phyloP scores from a whole-genome alignment of 2,113 vertebrate genomes.

The Tautogolabrus adspersus region DNA sequence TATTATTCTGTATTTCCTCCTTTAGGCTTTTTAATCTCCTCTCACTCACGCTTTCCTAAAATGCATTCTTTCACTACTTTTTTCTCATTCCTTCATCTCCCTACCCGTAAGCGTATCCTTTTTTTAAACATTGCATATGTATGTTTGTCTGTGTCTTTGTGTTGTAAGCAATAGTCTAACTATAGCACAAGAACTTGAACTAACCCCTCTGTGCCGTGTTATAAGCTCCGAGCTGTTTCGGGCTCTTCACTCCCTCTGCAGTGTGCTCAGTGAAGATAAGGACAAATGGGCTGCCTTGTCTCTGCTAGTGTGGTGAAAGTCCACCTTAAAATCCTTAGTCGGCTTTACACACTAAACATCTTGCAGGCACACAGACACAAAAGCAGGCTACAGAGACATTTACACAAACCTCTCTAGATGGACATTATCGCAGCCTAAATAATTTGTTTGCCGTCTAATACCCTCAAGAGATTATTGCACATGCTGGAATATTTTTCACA shows the following conservation, averaged over 20 bases:
- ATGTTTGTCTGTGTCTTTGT: slow-evolving; percentile 3
- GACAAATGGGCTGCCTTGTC: slow-evolving; percentile 47
- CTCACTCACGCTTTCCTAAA: neutral
- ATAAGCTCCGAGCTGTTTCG: slow-evolving; percentile 46
- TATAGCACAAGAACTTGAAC: slow-evolving; percentile 42
- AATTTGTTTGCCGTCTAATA: slow-evolving; percentile 28
- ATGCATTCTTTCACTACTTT: neutral
- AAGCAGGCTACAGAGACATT: too few relatives aligned
- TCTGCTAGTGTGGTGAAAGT: slow-evolving; percentile 49
- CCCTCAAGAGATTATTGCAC: slow-evolving; percentile 1
- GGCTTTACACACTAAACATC: slow-evolving; percentile 17
- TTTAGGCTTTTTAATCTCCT: slow-evolving; percentile 12
- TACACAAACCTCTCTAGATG: slow-evolving; percentile 10
- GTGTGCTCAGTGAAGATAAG: slow-evolving; percentile 74
- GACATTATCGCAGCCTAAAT: slow-evolving; percentile 22
- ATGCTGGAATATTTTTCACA: slow-evolving; percentile 5
- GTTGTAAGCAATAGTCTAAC: slow-evolving; percentile 33
- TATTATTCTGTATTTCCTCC: neutral
- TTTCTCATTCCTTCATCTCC: neutral
- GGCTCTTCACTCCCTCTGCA: slow-evolving; percentile 46
- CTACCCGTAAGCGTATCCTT: neutral
- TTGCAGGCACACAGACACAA: neutral
- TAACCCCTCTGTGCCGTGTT: slow-evolving; percentile 31
- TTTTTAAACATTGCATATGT: neutral
- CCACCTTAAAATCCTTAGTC: slow-evolving; percentile 33